Evolutionary conservation across 2,113 vertebrate genomes (phyloP), one percentile per base, ranked within the genome.

Genomic region (Amazona vittata): DNA sequence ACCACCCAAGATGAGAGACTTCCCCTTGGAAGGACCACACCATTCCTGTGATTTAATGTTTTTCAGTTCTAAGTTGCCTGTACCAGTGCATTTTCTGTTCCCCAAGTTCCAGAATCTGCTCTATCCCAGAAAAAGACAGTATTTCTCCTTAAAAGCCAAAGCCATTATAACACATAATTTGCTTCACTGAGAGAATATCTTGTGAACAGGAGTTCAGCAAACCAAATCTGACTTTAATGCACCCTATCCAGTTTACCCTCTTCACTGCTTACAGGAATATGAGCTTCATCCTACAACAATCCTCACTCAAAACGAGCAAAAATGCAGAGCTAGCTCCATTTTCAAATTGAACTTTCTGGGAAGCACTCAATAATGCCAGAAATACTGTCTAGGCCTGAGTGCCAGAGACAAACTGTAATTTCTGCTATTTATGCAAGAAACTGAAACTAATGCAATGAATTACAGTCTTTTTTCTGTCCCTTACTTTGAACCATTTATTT

Each of bases 121-220:
- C 41, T 26, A 22, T 41, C 35, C 44, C 7, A 10, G 37, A 59
- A 80, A 37, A 76, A 55, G 9, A 19, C 15, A 21, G 9, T 20
- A 74, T 74, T 83, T 64, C 18, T 43, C 31, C 68, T 41, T 50
- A 78, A 70, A 79, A 73, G 57, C 26, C 68, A 74, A 93, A 93
- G 83, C 41, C 64, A 86, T 91, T 91, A 55, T 64, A 91, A 84
- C 55, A 79, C 62, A 78, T 79, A 90, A 97, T 94, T 95, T 70
- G 80, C 68, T 93, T 89, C 86, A 37, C 43, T 57, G 25, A 84
- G 82, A 97, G 62, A 28, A 6, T 2, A 49, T 70, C 75, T 95
- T 87, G 86, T 93, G 88, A 89, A 80, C 93, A 76, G 35, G 71
- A 83, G 49, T 33, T 29, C 43, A 52, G 69, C 88, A 73, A 62